These are phyloP conservation scores for Agrilus mali DNA, from an alignment of 2,888 invertebrate species.

Conservation along the genomic window DNA sequence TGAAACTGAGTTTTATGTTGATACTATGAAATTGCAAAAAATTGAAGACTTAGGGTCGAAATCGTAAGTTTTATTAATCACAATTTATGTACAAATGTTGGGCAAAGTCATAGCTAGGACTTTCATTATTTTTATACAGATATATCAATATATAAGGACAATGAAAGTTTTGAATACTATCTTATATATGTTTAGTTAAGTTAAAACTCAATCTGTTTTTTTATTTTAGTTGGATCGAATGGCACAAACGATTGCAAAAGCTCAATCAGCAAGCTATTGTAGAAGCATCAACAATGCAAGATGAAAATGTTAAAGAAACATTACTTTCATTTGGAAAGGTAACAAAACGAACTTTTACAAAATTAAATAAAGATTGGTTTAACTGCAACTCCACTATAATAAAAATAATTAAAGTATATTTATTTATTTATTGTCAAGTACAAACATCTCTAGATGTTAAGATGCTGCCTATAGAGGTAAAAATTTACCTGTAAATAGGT, in stretches of 20 bases:
- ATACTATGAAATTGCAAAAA: conserved; percentile 53
- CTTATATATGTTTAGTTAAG: no score
- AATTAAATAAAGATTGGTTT: not conserved
- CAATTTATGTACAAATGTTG: no score
- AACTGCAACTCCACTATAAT: not conserved
- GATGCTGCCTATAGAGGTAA: no score
- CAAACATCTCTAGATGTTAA: no score
- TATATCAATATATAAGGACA: no score
- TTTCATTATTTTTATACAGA: no score
- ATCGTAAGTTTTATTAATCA: conserved; percentile 34
- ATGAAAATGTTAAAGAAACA: conserved; percentile 77
- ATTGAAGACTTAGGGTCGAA: conserved; percentile 56
- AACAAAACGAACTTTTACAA: conserved; percentile 6
- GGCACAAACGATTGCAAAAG: conserved; percentile 72
- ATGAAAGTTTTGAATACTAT: no score
- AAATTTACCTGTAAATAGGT: no score
- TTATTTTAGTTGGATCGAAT: conserved; percentile 58
- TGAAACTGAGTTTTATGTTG: conserved; percentile 63
- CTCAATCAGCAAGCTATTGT: conserved; percentile 78
- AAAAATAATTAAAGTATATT: not conserved
- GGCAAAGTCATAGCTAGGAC: no score
- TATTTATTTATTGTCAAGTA: no score
- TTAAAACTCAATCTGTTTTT: no score
- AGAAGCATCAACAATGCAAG: conserved; percentile 63
- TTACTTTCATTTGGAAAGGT: conserved; percentile 66